A percentile compares a stretch with the other conserved stretches of the same genome.
These are phyloP conservation scores for Chaetorhynchus papuensis DNA, from an alignment of 2,113 vertebrate genomes.

Conservation along the genomic window DNA sequence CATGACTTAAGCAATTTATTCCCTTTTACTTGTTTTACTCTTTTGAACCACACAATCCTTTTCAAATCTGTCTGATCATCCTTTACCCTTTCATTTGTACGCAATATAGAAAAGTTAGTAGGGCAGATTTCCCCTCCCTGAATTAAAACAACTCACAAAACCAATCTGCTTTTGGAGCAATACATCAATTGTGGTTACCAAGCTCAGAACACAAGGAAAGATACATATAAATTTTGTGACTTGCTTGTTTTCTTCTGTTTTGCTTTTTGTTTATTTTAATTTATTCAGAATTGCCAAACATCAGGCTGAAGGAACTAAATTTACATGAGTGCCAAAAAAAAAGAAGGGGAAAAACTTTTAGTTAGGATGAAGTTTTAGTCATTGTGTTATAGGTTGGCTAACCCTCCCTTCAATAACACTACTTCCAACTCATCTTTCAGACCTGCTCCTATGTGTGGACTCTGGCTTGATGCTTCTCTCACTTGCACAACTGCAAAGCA, in stretches of 20 bases:
- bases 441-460: neutral
- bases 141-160: neutral
- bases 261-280: neutral
- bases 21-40: neutral
- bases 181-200: neutral
- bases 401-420: neutral
- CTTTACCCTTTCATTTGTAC: neutral
- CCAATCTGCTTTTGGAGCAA: neutral
- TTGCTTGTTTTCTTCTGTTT: neutral
- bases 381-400: neutral
- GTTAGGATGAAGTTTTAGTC: neutral
- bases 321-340: neutral
- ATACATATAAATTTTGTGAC: neutral
- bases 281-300: neutral
- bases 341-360: neutral
- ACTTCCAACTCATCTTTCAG: neutral
- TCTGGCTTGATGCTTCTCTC: neutral
- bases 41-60: neutral
- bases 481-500: neutral
- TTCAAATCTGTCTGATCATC: neutral
- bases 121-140: neutral
- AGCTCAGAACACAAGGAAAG: neutral
- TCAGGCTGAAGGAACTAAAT: neutral
- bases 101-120: neutral
- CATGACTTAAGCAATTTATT: neutral